Evolutionary conservation across 1,140 invertebrate genomes (phyloP).

Genomic region (Drosophila truncata): DNA sequence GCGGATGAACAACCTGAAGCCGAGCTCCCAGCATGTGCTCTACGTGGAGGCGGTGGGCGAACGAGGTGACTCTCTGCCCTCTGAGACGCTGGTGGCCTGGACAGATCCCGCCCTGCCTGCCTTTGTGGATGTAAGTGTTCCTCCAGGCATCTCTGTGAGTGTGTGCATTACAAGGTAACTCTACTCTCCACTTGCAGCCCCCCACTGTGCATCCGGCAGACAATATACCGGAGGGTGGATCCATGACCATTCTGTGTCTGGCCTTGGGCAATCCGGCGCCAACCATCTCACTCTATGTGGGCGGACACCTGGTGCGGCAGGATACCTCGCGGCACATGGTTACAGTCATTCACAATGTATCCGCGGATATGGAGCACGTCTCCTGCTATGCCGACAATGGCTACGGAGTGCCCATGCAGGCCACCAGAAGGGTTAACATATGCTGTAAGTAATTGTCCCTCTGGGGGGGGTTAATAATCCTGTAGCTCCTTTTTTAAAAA

Average conservation of each 20-base stretch:
- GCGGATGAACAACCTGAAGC: constrained; percentile 89
- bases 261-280: constrained; percentile 93
- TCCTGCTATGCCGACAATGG: constrained; percentile 95
- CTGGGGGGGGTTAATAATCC: constrained; percentile 3
- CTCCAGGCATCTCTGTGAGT: neutral
- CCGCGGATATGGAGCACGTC: constrained; percentile 92
- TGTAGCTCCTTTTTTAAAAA: neutral
- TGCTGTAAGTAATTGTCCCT: constrained; percentile 89
- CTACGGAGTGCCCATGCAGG: constrained; percentile 93
- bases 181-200: constrained; percentile 86
- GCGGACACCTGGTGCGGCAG: constrained; percentile 90
- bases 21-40: constrained; percentile 92
- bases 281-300: constrained; percentile 90
- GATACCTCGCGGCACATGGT: constrained; percentile 93
- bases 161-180: constrained; percentile 8
- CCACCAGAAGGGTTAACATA: constrained; percentile 90
- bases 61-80: constrained; percentile 89
- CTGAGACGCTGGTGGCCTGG: constrained; percentile 93
- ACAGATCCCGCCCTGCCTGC: constrained; percentile 94
- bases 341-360: constrained; percentile 92
- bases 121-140: constrained; percentile 90
- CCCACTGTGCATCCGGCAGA: constrained; percentile 93
- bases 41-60: constrained; percentile 90
- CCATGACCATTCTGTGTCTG: constrained; percentile 93
- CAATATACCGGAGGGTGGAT: constrained; percentile 92